Conservation (phyloP, 2,113 vertebrate species). For the Oriolus oriolus region DNA sequence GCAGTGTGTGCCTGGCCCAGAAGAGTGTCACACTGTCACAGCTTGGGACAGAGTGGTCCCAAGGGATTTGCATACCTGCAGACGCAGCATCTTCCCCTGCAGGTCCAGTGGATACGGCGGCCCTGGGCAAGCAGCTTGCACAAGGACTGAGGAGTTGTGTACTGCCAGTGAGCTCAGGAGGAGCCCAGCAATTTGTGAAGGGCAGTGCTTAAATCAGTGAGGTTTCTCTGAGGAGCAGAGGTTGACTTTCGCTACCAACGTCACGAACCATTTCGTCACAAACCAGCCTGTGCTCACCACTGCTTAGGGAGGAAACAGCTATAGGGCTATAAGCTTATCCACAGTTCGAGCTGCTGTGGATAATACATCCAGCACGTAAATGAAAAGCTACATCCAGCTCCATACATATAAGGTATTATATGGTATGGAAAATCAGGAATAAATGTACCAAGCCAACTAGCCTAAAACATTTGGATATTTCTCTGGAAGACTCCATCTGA, state of each 20-base stretch:
- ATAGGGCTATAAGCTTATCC: neutral
- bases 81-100: neutral
- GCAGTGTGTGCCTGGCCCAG: neutral
- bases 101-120: neutral
- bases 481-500: neutral
- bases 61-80: neutral
- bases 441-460: neutral
- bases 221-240: neutral
- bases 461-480: neutral
- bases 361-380: neutral
- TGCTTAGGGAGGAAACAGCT: neutral
- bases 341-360: neutral
- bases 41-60: neutral
- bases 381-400: neutral
- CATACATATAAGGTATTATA: too few species aligned
- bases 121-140: neutral
- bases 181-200: neutral
- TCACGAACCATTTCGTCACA: neutral
- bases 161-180: neutral
- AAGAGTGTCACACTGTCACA: neutral
- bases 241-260: neutral
- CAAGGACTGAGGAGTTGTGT: rapidly evolving
- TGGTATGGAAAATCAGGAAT: neutral
- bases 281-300: neutral
- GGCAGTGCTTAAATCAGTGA: neutral